Evolutionary conservation across 2,888 invertebrate species (phyloP).

Genomic region (Argyra leucocephala): DNA sequence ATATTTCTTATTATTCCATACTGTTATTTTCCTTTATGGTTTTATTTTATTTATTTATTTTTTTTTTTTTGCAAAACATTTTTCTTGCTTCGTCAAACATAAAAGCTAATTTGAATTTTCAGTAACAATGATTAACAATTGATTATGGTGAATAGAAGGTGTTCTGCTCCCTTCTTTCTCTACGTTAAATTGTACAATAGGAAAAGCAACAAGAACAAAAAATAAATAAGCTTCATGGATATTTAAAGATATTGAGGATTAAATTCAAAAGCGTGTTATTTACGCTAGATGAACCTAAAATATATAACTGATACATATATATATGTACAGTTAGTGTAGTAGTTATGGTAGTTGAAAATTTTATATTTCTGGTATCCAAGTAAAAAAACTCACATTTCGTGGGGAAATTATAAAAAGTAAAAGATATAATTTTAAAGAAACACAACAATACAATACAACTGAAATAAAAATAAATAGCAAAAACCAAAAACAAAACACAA

Average conservation of each 20-base stretch:
- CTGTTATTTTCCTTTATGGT: too few relatives aligned
- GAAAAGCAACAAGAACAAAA: not conserved
- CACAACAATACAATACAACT: too few relatives aligned
- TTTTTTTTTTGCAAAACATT: not conserved
- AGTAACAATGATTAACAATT: not conserved
- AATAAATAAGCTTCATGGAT: not conserved
- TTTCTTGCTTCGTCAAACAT: slow-evolving; percentile 1
- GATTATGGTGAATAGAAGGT: slow-evolving; percentile 4
- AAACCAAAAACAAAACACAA: too few relatives aligned
- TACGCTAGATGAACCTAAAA: not conserved
- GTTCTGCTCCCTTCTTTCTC: not conserved
- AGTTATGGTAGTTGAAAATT: too few relatives aligned
- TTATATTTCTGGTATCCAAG: not conserved
- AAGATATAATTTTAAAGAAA: too few relatives aligned
- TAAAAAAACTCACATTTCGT: not conserved
- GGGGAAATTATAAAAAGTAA: too few relatives aligned
- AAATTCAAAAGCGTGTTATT: not conserved
- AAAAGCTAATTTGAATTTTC: slow-evolving; percentile 6
- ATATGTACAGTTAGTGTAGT: not conserved
- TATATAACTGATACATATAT: not conserved
- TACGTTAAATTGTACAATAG: too few relatives aligned
- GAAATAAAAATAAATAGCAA: too few relatives aligned
- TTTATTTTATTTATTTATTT: not conserved
- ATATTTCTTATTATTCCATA: not conserved
- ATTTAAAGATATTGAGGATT: slow-evolving; percentile 1